Percentiles rank a stretch among this genome's conserved stretches.
phyloP scores from a whole-genome alignment of 2,888 invertebrate genomes.

The Chirona hameri region DNA sequence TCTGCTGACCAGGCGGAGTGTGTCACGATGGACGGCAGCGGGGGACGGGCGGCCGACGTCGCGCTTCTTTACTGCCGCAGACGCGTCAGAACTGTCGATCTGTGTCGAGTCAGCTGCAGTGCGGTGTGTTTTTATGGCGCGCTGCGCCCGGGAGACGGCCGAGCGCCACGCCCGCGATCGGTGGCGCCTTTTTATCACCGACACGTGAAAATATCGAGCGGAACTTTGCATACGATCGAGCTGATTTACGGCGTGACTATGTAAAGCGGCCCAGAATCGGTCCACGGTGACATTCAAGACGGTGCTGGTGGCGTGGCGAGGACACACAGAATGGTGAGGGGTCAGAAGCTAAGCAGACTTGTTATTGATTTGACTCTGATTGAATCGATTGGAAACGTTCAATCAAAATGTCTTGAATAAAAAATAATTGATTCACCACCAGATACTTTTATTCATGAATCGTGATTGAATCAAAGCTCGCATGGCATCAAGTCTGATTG shows the following conservation, averaged over 20 bases:
- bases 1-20: neutral
- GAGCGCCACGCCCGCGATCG: neutral
- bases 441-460: no score
- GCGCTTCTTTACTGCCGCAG: neutral
- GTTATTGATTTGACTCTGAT: no score
- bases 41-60: neutral
- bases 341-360: no score
- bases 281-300: no score
- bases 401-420: no score
- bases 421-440: no score
- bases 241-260: neutral
- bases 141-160: neutral
- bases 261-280: neutral
- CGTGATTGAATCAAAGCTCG: no score
- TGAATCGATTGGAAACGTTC: no score
- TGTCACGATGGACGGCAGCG: neutral
- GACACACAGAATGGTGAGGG: no score
- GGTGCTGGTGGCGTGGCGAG: no score
- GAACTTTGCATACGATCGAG: neutral
- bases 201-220: neutral
- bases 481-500: no score
- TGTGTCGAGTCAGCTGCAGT: neutral
- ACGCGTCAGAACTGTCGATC: no score
- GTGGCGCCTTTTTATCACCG: neutral
- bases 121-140: neutral